Base-by-base conservation (phyloP, 2,113 vertebrate species). In the Phaethon lepturus region DNA sequence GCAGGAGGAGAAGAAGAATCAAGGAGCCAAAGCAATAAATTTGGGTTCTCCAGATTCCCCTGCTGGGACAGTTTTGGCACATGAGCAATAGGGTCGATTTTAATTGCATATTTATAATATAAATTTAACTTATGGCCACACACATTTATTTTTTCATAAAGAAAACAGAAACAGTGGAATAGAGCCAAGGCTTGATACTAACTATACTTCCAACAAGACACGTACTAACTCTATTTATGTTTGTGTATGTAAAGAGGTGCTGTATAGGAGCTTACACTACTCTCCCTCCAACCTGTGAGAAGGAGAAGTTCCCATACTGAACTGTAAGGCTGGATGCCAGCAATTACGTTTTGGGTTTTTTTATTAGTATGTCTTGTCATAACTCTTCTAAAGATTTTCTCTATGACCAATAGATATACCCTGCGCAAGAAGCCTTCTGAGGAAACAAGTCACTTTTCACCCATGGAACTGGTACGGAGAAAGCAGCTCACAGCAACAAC, bases 251-350 rank as follows among this genome's bases (percentile, higher is more conserved):
- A 76, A 81, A 88, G 73, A 93, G 89, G 86, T 81, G 83, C 93
- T 78, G 13, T 55, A 80, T 40, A 33, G 18, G 59, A 80, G n/a
- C n/a, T 74, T 77, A 86, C 26, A 28, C 42, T 59, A 71, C 64
- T 53, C 72, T 81, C 68, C n/a, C 49, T 86, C 81, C 50, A 66
- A 64, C 62, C 78, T 64, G 55, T 14, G 10, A 35, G 76, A 87
- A 93, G 63, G 47, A 74, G 66, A 74, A 82, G 82, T 95, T 91
- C 90, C 92, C 94, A 91, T 79, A 94, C 67, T 76, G 81, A 80
- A 80, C 78, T 62, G 12, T 45, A 79, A 74, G 87, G 56, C 85
- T 81, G 79, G 42, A 77, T 94, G 85, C 84, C 96, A 97, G 55
- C 55, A 91, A 89, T 86, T 89, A 83, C 24, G 9, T 49, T 90